These are phyloP conservation scores for Spatulosminthurus flaviceps DNA, from an alignment of 2,888 invertebrate species.

Conservation along the genomic window DNA sequence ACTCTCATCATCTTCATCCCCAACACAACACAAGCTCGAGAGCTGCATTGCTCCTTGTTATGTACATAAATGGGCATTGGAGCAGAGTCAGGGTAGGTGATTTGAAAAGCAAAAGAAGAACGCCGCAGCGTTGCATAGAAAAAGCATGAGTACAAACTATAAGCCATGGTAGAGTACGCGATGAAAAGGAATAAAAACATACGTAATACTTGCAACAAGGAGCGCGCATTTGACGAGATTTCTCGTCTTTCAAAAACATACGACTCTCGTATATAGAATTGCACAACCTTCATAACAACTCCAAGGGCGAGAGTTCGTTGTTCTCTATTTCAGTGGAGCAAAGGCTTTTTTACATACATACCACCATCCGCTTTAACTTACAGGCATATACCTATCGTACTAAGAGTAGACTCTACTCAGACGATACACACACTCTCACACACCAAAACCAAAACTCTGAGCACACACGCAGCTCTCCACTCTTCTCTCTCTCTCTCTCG, in stretches of 20 bases:
- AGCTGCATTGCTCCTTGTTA: not conserved
- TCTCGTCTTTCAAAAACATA: conserved; percentile 34
- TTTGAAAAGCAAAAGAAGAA: not conserved
- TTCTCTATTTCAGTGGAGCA: conserved; percentile 57
- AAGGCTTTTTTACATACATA: conserved; percentile 45
- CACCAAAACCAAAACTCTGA: conserved; percentile 21
- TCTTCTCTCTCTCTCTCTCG: conserved; percentile 14
- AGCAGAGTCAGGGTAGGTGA: not conserved
- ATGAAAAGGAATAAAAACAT: conserved; percentile 28
- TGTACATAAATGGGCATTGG: conserved; percentile 3
- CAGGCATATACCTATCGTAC: conserved; percentile 1
- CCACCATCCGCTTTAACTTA: not conserved
- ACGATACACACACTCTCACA: conserved; percentile 28
- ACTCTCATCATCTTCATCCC: conserved; percentile 10
- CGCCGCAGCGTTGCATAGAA: not conserved
- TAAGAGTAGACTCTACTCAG: not conserved
- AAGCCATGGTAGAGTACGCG: not conserved
- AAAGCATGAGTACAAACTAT: not conserved
- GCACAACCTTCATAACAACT: conserved; percentile 49
- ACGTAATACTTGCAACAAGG: conserved; percentile 30
- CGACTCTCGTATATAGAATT: conserved; percentile 43
- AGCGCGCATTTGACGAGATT: conserved; percentile 24
- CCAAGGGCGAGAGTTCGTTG: conserved; percentile 56
- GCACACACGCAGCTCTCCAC: conserved; percentile 18
- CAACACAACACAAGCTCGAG: too few species aligned